A percentile compares a stretch with the other conserved stretches of the same genome.
Evolutionary conservation across 1,140 invertebrate species (phyloP).

Genomic region (Carcinoscorpius rotundicauda): DNA sequence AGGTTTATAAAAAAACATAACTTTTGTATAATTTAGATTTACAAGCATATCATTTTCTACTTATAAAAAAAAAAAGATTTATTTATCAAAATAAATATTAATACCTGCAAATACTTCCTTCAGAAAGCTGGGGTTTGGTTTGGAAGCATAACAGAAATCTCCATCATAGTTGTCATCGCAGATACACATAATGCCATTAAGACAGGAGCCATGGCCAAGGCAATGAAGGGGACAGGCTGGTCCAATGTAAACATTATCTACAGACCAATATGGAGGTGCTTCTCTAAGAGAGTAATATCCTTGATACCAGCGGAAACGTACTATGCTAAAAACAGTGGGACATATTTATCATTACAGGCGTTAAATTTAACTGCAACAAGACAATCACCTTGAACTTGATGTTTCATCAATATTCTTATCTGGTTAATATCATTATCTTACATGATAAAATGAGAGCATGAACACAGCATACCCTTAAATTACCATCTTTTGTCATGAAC

Average conservation of each 20-base stretch:
- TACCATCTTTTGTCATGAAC: no score
- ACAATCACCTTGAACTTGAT: no score
- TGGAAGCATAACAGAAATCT: conserved; percentile 26
- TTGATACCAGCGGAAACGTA: conserved; percentile 38
- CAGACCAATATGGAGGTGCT: conserved; percentile 34
- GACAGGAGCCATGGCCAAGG: conserved; percentile 35
- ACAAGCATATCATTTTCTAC: no score
- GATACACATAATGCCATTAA: conserved; percentile 33
- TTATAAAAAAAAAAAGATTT: background rate
- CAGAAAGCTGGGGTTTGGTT: conserved; percentile 27
- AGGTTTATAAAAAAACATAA: background rate
- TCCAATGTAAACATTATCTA: conserved; percentile 39
- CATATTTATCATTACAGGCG: no score
- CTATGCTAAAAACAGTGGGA: conserved; percentile 23
- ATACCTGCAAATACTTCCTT: conserved; percentile 32
- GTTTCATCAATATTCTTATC: no score
- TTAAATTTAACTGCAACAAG: no score
- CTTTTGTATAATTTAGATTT: no score
- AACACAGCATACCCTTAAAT: no score
- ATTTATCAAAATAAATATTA: background rate
- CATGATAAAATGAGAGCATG: no score
- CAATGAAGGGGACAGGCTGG: conserved; percentile 36
- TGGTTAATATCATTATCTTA: no score
- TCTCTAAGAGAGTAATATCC: conserved; percentile 30
- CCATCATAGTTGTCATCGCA: conserved; percentile 34